Conservation (phyloP, 2,113 vertebrate species). For the Austrofundulus limnaeus region DNA sequence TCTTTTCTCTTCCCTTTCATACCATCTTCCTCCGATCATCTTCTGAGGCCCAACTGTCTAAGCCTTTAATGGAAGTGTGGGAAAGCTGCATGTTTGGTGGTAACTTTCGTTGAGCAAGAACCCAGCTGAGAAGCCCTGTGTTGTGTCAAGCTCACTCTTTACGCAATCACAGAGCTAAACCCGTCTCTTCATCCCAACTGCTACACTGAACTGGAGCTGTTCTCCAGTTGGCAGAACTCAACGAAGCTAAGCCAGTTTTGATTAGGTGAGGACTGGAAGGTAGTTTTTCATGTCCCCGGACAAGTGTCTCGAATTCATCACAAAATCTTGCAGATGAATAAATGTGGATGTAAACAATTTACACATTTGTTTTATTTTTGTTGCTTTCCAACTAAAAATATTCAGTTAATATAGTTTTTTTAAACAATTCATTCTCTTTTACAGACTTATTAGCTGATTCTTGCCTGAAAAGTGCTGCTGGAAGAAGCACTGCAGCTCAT, state of each 20-base stretch:
- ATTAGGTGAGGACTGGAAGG: slow-evolving; percentile 7
- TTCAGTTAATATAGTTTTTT: too few relatives aligned
- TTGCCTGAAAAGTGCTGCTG: background rate
- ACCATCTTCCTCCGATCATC: slow-evolving; percentile 48
- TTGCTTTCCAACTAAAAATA: too few relatives aligned
- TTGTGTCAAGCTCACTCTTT: slow-evolving; percentile 21
- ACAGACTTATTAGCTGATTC: background rate
- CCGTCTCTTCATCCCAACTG: slow-evolving; percentile 9
- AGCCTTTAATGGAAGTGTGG: slow-evolving; percentile 39
- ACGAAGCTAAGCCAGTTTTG: slow-evolving; percentile 10
- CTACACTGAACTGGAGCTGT: slow-evolving; percentile 22
- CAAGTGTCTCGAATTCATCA: too few relatives aligned
- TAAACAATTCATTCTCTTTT: background rate
- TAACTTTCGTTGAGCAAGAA: slow-evolving; percentile 29
- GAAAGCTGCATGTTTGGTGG: slow-evolving; percentile 24
- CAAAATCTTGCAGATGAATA: background rate
- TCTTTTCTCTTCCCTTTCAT: slow-evolving; percentile 2
- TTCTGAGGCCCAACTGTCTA: slow-evolving; percentile 38
- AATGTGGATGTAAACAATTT: too few relatives aligned
- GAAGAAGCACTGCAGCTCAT: background rate
- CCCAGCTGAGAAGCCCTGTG: slow-evolving; percentile 29
- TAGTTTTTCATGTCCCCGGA: background rate
- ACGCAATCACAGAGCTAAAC: slow-evolving; percentile 3
- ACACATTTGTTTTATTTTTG: too few relatives aligned
- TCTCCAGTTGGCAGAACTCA: slow-evolving; percentile 16